Base-by-base conservation (phyloP, 2,797 vertebrate genomes). In the Alauda arvensis region DNA sequence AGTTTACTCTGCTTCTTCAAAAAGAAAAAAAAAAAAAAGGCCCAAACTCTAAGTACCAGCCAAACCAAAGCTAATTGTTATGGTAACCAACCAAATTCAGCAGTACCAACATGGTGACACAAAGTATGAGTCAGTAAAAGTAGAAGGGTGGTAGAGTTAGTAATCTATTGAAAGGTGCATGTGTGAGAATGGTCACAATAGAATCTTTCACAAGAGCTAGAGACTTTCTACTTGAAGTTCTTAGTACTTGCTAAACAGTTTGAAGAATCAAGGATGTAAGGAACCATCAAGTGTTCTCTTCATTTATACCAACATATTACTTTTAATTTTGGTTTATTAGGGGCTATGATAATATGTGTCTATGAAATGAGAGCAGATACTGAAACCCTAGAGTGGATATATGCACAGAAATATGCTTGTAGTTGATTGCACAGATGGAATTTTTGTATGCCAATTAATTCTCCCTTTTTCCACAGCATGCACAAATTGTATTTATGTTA, bases 391-490 rank as follows among this genome's bases (percentile, higher is more conserved):
- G 3, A 83, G 63, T 52, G 34, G 48, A 67, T 90, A 67, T 55
- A 67, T 31, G 51, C 7, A 7, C 39, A 74, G 53, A 89, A 85
- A 87, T 70, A 46, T 39, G 63, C 53, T 57, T 53, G 23, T 67
- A 53, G 56, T 59, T 91, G 70, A 76, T 82, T 71, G 85, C 80
- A 91, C 90, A 95, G 88, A 89, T 92, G 87, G 93, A 87, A 68
- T 59, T 84, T 77, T 62, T 46, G 34, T 83, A 25, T 86, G 83
- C 69, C 91, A 93, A 82, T 87, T 91, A 83, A 79, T 90, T 89
- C 62, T 46, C 21, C 33, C 51, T 39, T 83, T 89, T 86, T 69
- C 67, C 33, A n/a, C 70, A 83, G 65, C 49, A 33, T 55, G 89
- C 43, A 79, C 82, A 87, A 89, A 79, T 67, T 62, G 55, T 86